Evolutionary conservation across 2,797 vertebrate genomes (phyloP).

Genomic region (Girardinus metallicus): DNA sequence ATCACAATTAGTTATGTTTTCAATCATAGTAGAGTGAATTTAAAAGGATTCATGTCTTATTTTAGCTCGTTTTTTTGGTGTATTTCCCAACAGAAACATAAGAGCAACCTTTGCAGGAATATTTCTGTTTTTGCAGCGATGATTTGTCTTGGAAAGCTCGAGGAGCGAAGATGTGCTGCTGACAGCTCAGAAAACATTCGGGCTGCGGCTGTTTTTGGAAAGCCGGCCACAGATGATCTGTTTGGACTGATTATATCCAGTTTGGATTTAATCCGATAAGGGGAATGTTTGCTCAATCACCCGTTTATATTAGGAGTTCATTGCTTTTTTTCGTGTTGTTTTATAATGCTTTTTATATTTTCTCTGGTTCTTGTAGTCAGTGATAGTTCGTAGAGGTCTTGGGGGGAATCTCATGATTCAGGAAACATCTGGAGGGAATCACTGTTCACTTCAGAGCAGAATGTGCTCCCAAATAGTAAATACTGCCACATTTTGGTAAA

Average conservation of each 20-base stretch:
- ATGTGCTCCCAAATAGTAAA: constrained; percentile 39
- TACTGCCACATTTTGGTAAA: constrained; percentile 22
- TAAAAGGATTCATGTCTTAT: background rate
- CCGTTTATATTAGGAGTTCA: background rate
- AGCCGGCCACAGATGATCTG: background rate
- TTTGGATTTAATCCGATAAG: background rate
- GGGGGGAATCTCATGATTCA: background rate
- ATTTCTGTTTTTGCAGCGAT: background rate
- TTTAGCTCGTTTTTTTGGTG: background rate
- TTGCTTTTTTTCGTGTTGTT: background rate
- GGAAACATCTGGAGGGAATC: constrained; percentile 36
- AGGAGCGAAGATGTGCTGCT: background rate
- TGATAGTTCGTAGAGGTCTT: constrained; percentile 1
- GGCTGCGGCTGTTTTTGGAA: background rate
- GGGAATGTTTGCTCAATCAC: background rate
- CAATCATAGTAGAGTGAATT: background rate
- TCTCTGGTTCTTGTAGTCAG: background rate
- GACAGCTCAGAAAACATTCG: background rate
- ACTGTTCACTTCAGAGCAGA: constrained; percentile 26
- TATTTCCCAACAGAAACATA: background rate
- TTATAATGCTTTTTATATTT: background rate
- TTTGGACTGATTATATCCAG: background rate
- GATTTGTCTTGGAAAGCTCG: background rate
- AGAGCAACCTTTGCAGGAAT: background rate
- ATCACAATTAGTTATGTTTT: no score